A percentile compares a stretch with the other conserved stretches of the same genome.
Evolutionary conservation across 2,888 invertebrate species (phyloP).

Genomic region (Acrobasis repandana): DNA sequence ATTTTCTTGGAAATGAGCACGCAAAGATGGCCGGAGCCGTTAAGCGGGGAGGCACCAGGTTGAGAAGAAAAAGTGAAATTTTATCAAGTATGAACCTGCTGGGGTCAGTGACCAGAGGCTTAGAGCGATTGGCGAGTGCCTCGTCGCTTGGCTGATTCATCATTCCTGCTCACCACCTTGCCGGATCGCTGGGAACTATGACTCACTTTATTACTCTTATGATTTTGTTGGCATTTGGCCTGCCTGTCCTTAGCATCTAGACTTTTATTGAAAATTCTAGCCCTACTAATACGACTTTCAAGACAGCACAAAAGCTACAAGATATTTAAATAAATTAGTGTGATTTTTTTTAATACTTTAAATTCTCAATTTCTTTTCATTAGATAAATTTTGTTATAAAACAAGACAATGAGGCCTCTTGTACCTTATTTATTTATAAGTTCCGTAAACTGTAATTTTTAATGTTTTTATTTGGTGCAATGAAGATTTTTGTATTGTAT

Average conservation of each 20-base stretch:
- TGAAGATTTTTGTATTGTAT: too few species aligned
- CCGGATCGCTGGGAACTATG: conserved; percentile 39
- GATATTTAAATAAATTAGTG: too few species aligned
- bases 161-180: conserved; percentile 56
- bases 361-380: too few species aligned
- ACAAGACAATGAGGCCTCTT: too few species aligned
- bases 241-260: not conserved
- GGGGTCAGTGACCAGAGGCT: conserved; percentile 75
- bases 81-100: conserved; percentile 78
- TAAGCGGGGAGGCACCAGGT: conserved; percentile 17
- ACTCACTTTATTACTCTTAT: conserved; percentile 25
- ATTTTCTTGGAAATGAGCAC: not conserved
- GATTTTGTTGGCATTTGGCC: not conserved
- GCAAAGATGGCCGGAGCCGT: conserved; percentile 4
- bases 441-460: too few species aligned
- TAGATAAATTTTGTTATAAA: too few species aligned
- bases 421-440: too few species aligned
- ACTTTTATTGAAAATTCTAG: not conserved
- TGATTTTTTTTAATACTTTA: too few species aligned
- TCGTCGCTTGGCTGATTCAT: conserved; percentile 64
- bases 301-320: too few species aligned
- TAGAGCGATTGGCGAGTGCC: conserved; percentile 56
- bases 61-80: conserved; percentile 75
- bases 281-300: not conserved
- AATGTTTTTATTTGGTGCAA: too few species aligned